Evolutionary conservation across 1,140 invertebrate species (phyloP).

Genomic region (Trichonephila clavata): DNA sequence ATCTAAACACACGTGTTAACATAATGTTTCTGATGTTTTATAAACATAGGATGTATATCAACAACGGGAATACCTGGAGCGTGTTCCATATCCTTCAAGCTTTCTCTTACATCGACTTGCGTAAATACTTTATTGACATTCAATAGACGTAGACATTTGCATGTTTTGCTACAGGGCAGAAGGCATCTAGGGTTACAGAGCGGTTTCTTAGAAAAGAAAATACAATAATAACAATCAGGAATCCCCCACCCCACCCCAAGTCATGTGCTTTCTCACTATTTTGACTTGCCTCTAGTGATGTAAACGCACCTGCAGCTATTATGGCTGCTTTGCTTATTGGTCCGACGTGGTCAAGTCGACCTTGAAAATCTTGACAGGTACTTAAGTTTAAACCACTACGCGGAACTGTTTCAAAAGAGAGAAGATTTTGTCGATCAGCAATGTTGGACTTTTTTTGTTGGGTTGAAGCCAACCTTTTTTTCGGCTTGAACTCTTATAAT

Average conservation of each 20-base stretch:
- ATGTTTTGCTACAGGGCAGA: neutral
- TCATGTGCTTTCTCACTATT: constrained; percentile 17
- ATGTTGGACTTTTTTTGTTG: neutral
- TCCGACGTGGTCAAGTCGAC: constrained; percentile 56
- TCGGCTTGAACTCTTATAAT: neutral
- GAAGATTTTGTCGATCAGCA: constrained; percentile 46
- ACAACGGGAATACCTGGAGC: neutral
- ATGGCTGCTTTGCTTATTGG: constrained; percentile 25
- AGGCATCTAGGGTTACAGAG: constrained; percentile 5
- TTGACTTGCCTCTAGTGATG: neutral
- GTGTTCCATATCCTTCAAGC: constrained; percentile 25
- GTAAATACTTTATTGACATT: neutral
- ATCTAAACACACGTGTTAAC: neutral
- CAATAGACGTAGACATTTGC: neutral
- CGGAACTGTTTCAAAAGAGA: constrained; percentile 58
- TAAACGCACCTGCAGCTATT: constrained; percentile 65
- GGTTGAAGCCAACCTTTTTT: neutral
- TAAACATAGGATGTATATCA: neutral
- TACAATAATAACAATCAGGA: neutral
- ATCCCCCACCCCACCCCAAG: neutral
- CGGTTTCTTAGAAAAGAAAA: neutral
- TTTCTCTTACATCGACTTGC: constrained; percentile 1
- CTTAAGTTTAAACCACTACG: constrained; percentile 37
- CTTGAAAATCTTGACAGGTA: constrained; percentile 65
- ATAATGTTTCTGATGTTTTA: neutral